Base-by-base conservation (phyloP, 1,140 invertebrate genomes). In the Diabrotica virgifera region DNA sequence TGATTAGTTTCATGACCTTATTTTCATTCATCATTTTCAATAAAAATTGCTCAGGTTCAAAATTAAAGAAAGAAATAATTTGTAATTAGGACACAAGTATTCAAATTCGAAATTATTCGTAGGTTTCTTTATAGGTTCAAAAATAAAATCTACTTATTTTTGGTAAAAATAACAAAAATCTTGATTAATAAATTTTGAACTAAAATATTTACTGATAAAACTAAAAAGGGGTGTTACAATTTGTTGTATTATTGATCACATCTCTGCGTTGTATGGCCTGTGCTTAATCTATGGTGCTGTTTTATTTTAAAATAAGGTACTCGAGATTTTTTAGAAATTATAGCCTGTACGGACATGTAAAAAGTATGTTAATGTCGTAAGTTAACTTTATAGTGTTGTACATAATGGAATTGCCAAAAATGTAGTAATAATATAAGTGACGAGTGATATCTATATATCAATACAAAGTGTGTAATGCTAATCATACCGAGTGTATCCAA, bases 241-340 rank as follows among this genome's bases (percentile, higher is more conserved):
- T 24, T 24, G 24, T 24, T 24, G 24, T 24, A 24, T 24, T 2
- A 2, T 24, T 24, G 24, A 46, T n/a, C 40, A n/a, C 40, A 46
- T 46, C 40, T 46, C 8, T 46, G n/a, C 40, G n/a, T 46, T 46
- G 4, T 46, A 10, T 8, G n/a, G n/a, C n/a, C 40, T 46, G n/a
- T 46, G 40, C n/a, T 46, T 46, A 46, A 46, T 46, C 40, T 46
- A 62, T 54, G 60, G 60, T 62, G 60, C 60, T 62, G 60, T 62
- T 62, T 51, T 60, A 54, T 62, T 14, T 62, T 52, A 11, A 62
- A n/a, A 54, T 46, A 10, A 10, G n/a, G n/a, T 46, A 46, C n/a
- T 46, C n/a, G 40, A 46, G 40, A 46, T 46, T 46, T 46, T n/a
- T 46, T n/a, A 46, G n/a, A 46, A 8, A 10, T 8, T 46, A 46